A percentile compares a stretch with the other conserved stretches of the same genome.
Evolutionary conservation across 2,113 vertebrate species (phyloP).

Genomic region (Steatornis caripensis): DNA sequence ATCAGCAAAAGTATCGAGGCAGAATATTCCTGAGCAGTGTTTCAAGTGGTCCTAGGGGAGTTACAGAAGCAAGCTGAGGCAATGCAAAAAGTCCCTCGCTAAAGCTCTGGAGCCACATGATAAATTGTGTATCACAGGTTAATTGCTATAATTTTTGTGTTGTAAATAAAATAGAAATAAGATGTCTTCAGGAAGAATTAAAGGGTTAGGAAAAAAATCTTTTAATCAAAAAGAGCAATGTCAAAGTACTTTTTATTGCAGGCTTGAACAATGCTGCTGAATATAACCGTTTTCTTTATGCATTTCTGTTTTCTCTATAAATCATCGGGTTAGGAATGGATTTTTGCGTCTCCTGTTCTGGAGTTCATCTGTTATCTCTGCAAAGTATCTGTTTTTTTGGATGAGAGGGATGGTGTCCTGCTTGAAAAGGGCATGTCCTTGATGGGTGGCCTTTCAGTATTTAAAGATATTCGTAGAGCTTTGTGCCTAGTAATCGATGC

Average conservation of each 20-base stretch:
- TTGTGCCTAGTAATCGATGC: neutral
- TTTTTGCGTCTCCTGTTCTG: neutral
- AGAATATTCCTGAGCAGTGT: neutral
- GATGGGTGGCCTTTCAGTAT: neutral
- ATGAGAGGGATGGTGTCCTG: neutral
- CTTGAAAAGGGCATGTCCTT: constrained; percentile 6
- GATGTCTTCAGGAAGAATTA: neutral
- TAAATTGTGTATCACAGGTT: neutral
- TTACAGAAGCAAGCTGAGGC: neutral
- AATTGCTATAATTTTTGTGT: neutral
- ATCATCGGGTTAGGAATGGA: neutral
- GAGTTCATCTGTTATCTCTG: constrained; percentile 24
- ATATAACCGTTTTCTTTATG: neutral
- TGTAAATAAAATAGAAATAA: neutral
- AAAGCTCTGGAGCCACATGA: neutral
- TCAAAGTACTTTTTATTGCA: neutral
- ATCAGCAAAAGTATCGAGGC: neutral
- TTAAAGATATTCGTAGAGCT: neutral
- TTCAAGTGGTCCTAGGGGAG: neutral
- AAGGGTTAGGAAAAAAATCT: neutral
- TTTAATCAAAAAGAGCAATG: neutral
- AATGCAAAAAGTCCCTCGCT: neutral
- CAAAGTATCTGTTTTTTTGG: neutral
- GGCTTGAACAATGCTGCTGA: neutral
- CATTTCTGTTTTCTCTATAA: neutral